Conservation (phyloP, 1,140 invertebrate genomes). For the Trichomalopsis sarcophagae region DNA sequence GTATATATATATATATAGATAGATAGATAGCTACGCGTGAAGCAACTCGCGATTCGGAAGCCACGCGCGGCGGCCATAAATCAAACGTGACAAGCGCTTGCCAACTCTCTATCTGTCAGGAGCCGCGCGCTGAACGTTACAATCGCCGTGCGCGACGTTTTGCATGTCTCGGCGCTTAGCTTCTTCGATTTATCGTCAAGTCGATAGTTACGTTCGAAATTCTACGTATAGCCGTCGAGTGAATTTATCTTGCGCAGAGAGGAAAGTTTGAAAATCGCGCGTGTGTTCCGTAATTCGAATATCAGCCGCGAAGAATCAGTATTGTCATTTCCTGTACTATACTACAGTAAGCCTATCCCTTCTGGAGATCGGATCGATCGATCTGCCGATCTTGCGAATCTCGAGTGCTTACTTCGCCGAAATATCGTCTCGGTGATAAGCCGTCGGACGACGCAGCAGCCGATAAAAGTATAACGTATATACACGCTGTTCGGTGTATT, state of each 20-base stretch:
- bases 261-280: too few species aligned
- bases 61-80: constrained; percentile 59
- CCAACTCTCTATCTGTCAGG: constrained; percentile 60
- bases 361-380: background rate
- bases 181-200: constrained; percentile 36
- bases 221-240: background rate
- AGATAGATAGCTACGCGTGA: background rate
- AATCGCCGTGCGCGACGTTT: constrained; percentile 55
- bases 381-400: background rate
- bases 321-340: background rate
- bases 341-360: background rate
- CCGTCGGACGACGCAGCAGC: background rate
- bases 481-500: background rate
- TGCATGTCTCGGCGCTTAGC: constrained; percentile 35
- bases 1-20: too few species aligned
- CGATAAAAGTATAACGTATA: background rate
- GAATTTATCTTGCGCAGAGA: too few species aligned
- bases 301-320: background rate
- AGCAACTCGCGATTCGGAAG: constrained; percentile 48
- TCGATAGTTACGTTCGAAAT: background rate
- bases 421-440: background rate
- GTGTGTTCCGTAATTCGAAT: background rate
- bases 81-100: constrained; percentile 61
- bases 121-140: constrained; percentile 54
- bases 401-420: background rate